phyloP scores from a whole-genome alignment of 2,888 invertebrate species.

The Sphinx pinastri region DNA sequence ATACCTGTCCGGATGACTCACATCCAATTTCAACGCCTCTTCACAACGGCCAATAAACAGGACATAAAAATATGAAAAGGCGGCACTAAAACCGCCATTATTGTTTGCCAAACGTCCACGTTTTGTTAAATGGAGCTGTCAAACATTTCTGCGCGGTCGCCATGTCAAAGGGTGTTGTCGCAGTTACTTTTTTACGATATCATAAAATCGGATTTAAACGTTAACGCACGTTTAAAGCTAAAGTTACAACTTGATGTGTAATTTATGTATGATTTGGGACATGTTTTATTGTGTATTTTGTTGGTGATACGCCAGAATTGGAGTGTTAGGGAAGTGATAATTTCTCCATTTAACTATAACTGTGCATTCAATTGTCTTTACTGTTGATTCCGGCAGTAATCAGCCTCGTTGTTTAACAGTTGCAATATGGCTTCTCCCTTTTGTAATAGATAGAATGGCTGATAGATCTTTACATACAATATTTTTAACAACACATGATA shows the following conservation, averaged over 20 bases:
- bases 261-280: slow-evolving; percentile 17
- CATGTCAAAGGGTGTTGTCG: slow-evolving; percentile 51
- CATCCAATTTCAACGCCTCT: slow-evolving; percentile 53
- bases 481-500: too few relatives aligned
- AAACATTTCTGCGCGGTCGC: slow-evolving; percentile 55
- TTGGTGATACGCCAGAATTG: too few relatives aligned
- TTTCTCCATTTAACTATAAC: not conserved
- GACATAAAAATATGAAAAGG: slow-evolving; percentile 78
- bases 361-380: not conserved
- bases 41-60: slow-evolving; percentile 80
- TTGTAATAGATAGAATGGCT: too few relatives aligned
- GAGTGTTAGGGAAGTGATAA: not conserved
- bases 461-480: too few relatives aligned
- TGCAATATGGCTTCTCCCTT: too few relatives aligned
- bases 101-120: slow-evolving; percentile 76
- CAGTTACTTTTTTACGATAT: slow-evolving; percentile 27
- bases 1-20: slow-evolving; percentile 64
- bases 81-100: slow-evolving; percentile 77
- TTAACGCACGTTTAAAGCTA: slow-evolving; percentile 18
- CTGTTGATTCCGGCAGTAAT: too few relatives aligned
- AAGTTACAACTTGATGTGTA: slow-evolving; percentile 19
- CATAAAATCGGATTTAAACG: slow-evolving; percentile 24
- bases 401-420: too few relatives aligned
- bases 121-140: slow-evolving; percentile 79
- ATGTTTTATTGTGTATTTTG: not conserved